Percentiles rank a stretch among this genome's conserved stretches.
Evolutionary conservation across 2,888 invertebrate genomes (phyloP).

Genomic region (Urechis unicinctus): DNA sequence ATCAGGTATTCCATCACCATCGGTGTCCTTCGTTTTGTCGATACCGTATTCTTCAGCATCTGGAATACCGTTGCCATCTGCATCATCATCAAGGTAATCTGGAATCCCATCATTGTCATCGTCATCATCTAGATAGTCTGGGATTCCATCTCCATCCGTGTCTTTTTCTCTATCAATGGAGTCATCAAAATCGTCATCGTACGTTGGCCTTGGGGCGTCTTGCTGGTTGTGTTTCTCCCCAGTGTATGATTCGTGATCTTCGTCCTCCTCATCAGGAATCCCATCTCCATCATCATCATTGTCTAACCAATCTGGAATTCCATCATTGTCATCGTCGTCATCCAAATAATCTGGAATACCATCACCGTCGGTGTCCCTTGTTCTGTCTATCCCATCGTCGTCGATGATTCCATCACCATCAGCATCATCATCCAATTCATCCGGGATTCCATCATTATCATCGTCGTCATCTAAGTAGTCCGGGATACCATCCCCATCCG

Average conservation of each 20-base stretch:
- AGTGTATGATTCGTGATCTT: too few relatives aligned
- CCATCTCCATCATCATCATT: conserved; percentile 30
- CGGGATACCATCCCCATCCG: conserved; percentile 27
- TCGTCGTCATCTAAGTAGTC: conserved; percentile 29
- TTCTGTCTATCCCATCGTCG: conserved; percentile 25
- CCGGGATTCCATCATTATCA: conserved; percentile 37
- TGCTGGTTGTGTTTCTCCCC: too few relatives aligned
- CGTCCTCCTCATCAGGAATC: conserved; percentile 20
- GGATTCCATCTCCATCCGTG: conserved; percentile 26
- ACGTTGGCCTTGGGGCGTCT: too few relatives aligned
- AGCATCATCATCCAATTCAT: conserved; percentile 35
- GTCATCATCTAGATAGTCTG: conserved; percentile 29
- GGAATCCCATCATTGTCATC: conserved; percentile 36
- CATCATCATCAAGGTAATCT: conserved; percentile 36
- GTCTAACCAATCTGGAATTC: conserved; percentile 37
- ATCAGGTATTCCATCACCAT: conserved; percentile 44
- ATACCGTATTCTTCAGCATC: conserved; percentile 29
- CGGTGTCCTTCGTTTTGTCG: conserved; percentile 25
- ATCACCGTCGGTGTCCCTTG: conserved; percentile 34
- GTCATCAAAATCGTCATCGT: too few relatives aligned
- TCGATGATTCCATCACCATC: conserved; percentile 40
- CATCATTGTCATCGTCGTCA: conserved; percentile 32
- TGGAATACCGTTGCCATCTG: conserved; percentile 36
- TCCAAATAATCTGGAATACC: conserved; percentile 41
- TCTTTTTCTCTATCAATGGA: conserved; percentile 15